phyloP scores from a whole-genome alignment of 2,888 invertebrate species.

The Chromoteleia sp. region DNA sequence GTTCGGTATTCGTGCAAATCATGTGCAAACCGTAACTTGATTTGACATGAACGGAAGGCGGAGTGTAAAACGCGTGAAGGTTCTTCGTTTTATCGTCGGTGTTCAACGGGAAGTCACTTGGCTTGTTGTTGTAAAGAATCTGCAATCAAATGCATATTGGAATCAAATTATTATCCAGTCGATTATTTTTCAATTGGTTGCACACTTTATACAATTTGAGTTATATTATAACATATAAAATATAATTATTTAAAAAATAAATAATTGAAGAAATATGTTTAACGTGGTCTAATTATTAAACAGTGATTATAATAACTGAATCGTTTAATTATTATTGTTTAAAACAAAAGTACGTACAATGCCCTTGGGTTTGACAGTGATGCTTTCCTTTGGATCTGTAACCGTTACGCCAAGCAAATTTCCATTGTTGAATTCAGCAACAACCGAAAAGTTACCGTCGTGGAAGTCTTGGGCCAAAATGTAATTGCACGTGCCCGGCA shows the following conservation, averaged over 20 bases:
- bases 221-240: too few species aligned
- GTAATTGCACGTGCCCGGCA: conserved; percentile 94
- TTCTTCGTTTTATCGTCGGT: conserved; percentile 83
- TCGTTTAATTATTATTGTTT: conserved; percentile 4
- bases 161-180: too few species aligned
- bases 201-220: not conserved
- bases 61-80: conserved; percentile 87
- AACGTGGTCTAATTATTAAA: too few species aligned
- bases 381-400: conserved; percentile 88
- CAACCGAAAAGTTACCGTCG: conserved; percentile 94
- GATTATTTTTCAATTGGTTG: not conserved
- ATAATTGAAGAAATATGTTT: too few species aligned
- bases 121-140: conserved; percentile 88
- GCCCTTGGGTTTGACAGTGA: conserved; percentile 87
- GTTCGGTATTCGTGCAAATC: conserved; percentile 86
- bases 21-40: conserved; percentile 88
- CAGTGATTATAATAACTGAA: too few species aligned
- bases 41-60: conserved; percentile 86
- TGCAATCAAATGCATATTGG: too few species aligned
- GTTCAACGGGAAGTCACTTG: conserved; percentile 89
- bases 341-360: conserved; percentile 76
- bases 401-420: conserved; percentile 88
- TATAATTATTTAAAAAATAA: too few species aligned
- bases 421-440: conserved; percentile 90
- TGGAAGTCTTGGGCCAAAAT: conserved; percentile 93